Percentiles rank a stretch among this genome's conserved stretches.
phyloP scores from a whole-genome alignment of 2,797 vertebrate species.

The Rhinatrema bivittatum region DNA sequence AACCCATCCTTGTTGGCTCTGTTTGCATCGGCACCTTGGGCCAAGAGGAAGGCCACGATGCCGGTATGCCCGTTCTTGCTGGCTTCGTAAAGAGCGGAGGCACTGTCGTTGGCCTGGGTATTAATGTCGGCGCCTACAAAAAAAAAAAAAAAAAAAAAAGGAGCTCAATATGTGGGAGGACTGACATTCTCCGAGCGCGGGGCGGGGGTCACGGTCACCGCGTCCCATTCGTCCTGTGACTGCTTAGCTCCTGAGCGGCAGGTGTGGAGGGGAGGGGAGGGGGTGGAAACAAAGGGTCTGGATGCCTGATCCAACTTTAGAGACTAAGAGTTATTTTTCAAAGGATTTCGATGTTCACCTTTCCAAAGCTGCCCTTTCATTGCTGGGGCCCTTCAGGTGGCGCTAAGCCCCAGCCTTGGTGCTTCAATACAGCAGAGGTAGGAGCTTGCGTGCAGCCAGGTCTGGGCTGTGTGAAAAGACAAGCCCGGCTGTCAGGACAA shows the following conservation, averaged over 20 bases:
- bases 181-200: background rate
- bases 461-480: too few species aligned
- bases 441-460: too few species aligned
- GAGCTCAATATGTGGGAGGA: fast-evolving
- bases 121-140: slow-evolving; percentile 81
- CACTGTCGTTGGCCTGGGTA: slow-evolving; percentile 75
- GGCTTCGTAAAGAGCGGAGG: slow-evolving; percentile 82
- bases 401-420: too few species aligned
- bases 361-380: too few species aligned
- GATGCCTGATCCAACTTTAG: too few species aligned
- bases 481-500: too few species aligned
- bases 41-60: slow-evolving; percentile 68
- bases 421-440: too few species aligned
- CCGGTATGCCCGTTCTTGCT: slow-evolving; percentile 73
- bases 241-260: too few species aligned
- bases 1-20: slow-evolving; percentile 72
- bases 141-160: slow-evolving; percentile 1
- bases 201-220: too few species aligned
- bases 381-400: too few species aligned
- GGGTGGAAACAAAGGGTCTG: background rate
- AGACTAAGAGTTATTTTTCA: too few species aligned
- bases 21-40: slow-evolving; percentile 85
- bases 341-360: too few species aligned
- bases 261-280: background rate
- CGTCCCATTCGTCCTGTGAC: background rate